Evolutionary conservation across 2,888 invertebrate genomes (phyloP), one percentile per base, ranked within the genome.

Genomic region (Acleris holmiana): DNA sequence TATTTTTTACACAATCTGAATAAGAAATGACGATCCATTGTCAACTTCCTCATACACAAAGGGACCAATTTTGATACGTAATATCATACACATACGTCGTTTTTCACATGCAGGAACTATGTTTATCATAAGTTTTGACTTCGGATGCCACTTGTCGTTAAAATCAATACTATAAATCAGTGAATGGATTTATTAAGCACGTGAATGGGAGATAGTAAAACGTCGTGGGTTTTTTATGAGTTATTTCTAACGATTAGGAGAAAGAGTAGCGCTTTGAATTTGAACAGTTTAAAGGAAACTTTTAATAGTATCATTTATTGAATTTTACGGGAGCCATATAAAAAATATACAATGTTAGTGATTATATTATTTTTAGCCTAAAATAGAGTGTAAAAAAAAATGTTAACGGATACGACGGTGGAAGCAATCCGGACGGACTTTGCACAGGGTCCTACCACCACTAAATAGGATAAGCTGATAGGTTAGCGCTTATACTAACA

Each of bases 121-220:
- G 55, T 49, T 60, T 59, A 60, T 65, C 55, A 55, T 46, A 59
- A 64, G 64, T 63, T 64, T 64, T 59, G 62, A 67, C 63, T 67
- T 51, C 25, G 57, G 67, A 67, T 75, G 77, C 80, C 74, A 73
- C 73, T 74, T 81, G 83, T 87, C 86, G 87, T 88, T 88, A 82
- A 76, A 80, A 78, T 74, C 81, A 86, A 86, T 88, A 80, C 83
- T 77, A 88, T 89, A 89, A 89, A 89, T 88, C 85, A 85, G 80
- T 65, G 60, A 60, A 65, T 60, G 65, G 65, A 65, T 65, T 65
- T 65, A 65, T 65, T 64, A 60, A 60, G 65, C 59, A 35, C 10
- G 41, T 65, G 64, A 65, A 59, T 64, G 47, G 64, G 58, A 47
- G 64, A 59, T 65, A 65, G 55, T 64, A 64, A 64, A 64, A 55